Conservation (phyloP, 2,113 vertebrate species). For the Boleophthalmus pectinirostris region DNA sequence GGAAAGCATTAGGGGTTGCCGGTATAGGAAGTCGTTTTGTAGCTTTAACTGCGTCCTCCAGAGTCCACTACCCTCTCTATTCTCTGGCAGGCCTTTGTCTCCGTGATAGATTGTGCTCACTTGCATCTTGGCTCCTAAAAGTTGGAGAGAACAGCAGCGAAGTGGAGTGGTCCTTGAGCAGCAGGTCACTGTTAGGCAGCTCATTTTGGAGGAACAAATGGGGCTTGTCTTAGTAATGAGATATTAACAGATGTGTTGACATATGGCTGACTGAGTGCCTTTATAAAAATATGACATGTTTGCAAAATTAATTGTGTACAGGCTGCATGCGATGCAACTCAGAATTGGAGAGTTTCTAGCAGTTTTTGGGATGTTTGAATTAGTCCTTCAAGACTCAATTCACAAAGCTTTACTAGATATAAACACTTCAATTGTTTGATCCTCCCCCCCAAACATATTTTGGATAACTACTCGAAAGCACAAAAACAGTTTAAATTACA, state of each 20-base stretch:
- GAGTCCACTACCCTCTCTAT: slow-evolving; percentile 11
- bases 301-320: slow-evolving; percentile 22
- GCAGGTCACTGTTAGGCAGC: slow-evolving; percentile 22
- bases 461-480: too few species aligned
- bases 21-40: slow-evolving; percentile 29
- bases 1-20: not conserved
- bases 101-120: slow-evolving; percentile 24
- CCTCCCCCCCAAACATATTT: too few species aligned
- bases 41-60: slow-evolving; percentile 16
- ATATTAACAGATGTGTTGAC: slow-evolving; percentile 38
- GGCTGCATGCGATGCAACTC: not conserved
- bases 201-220: slow-evolving; percentile 14
- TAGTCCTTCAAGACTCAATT: not conserved
- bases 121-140: slow-evolving; percentile 29
- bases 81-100: slow-evolving; percentile 30
- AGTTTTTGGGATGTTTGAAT: not conserved
- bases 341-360: not conserved
- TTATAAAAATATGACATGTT: slow-evolving; percentile 20
- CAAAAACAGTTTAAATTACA: too few species aligned
- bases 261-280: slow-evolving; percentile 16
- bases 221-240: slow-evolving; percentile 8
- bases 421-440: too few species aligned
- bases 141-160: slow-evolving; percentile 24
- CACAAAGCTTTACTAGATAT: too few species aligned
- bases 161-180: slow-evolving; percentile 41